A percentile compares a stretch with the other conserved stretches of the same genome.
Conservation (phyloP, 2,797 vertebrate species). For the Muraenolepis orangiensis region DNA sequence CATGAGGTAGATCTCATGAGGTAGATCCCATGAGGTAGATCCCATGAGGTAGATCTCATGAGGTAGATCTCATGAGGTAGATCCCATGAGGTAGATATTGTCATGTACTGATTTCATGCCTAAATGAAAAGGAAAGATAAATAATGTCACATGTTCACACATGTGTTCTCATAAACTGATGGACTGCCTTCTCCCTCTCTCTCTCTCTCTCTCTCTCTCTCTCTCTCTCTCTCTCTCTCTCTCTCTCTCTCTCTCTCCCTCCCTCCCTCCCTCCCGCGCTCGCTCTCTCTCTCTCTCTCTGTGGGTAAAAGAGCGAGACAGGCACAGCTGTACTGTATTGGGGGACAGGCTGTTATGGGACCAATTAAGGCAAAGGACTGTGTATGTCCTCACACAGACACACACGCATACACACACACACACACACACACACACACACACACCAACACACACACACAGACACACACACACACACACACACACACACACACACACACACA, state of each 20-base stretch:
- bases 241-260: not conserved
- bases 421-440: not conserved
- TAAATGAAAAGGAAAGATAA: not conserved
- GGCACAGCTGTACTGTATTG: slow-evolving; percentile 38
- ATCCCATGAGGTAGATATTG: too few species aligned
- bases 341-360: slow-evolving; percentile 38
- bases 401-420: not conserved
- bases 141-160: not conserved
- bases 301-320: slow-evolving; percentile 35
- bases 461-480: slow-evolving; percentile 19
- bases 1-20: too few species aligned
- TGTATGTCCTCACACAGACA: slow-evolving; percentile 16
- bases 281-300: too few species aligned
- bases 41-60: too few species aligned
- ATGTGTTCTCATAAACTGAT: slow-evolving; percentile 32
- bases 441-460: not conserved
- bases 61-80: too few species aligned
- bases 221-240: slow-evolving; percentile 32
- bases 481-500: too few species aligned
- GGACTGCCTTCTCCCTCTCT: slow-evolving; percentile 59
- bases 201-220: slow-evolving; percentile 8
- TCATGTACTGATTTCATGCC: not conserved
- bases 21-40: too few species aligned
- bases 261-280: too few species aligned
- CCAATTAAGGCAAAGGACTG: slow-evolving; percentile 54